A percentile compares a stretch with the other conserved stretches of the same genome.
Evolutionary conservation across 2,797 vertebrate species (phyloP).

Genomic region (Esox lucius): DNA sequence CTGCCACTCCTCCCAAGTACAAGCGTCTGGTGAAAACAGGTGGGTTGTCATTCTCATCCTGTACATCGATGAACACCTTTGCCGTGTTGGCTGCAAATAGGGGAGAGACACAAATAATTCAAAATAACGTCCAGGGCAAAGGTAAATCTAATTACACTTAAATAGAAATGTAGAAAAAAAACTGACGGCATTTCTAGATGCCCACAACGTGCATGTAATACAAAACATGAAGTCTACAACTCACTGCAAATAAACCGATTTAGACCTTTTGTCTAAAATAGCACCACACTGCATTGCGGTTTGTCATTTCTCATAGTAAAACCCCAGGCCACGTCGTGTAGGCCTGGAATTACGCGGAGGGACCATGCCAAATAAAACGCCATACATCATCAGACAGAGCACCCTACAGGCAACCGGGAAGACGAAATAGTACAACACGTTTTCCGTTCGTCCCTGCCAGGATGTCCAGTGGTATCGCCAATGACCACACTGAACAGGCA

Average conservation of each 20-base stretch:
- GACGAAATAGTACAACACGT: not conserved
- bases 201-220: not conserved
- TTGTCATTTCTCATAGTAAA: slow-evolving; percentile 32
- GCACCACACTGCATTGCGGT: slow-evolving; percentile 15
- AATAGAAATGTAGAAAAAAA: not conserved
- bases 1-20: slow-evolving; percentile 93
- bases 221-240: not conserved
- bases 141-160: not conserved
- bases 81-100: slow-evolving; percentile 87
- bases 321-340: slow-evolving; percentile 32
- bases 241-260: not conserved
- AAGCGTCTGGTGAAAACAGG: slow-evolving; percentile 86
- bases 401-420: not conserved
- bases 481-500: not conserved
- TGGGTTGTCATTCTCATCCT: slow-evolving; percentile 92
- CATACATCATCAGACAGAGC: slow-evolving; percentile 33
- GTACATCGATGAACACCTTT: slow-evolving; percentile 87
- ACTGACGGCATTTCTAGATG: not conserved
- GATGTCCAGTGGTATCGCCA: not conserved
- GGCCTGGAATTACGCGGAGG: slow-evolving; percentile 8
- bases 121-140: not conserved
- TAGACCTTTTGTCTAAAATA: not conserved
- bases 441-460: not conserved
- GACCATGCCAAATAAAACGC: slow-evolving; percentile 21
- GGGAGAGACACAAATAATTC: not conserved